Base-by-base conservation (phyloP, 2,797 vertebrate species). In the Anisognathus igniventris region DNA sequence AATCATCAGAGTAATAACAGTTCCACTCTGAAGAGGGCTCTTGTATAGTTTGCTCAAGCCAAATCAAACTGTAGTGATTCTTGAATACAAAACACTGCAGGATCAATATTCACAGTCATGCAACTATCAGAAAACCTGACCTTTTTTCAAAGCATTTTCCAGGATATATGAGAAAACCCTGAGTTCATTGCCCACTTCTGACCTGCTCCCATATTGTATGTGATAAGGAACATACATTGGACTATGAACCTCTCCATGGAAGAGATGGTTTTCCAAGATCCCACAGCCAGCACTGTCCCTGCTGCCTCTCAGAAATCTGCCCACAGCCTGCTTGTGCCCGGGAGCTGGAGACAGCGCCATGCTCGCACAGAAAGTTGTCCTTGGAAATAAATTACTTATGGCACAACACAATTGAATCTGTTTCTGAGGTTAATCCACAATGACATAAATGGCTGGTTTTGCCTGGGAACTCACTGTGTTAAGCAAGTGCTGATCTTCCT, bases 1-100 rank as follows among this genome's bases (percentile, higher is more conserved):
- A 97, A 96, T 97, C 95, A 94, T 93, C 87, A 84, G 39, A 95
- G 74, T 45, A 95, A 35, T 89, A 79, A 91, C 57, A 54, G 56
- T 68, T 70, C 67, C 39, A 73, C 44, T 80, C 68, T 45, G 57
- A 92, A 60, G 48, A 87, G 71, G 78, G 48, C 15, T 66, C n/a
- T 65, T 74, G 45, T n/a, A 64, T 39, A 42, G 33, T 84, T 93
- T 66, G 18, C 68, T 67, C 39, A 85, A 83, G 71, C 39, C 62
- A 83, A 88, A 87, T 74, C 75, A 83, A 91, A 92, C 23, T 77
- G 24, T 5, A 78, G 40, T 39, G n/a, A 92, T 87, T 77, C 71
- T 51, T 68, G 51, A 89, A 88, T 40, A 65, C 42, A 73, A 89
- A 91, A 54, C 27, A 53, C 30, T 35, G 9, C 25, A 80, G 45